Percentiles rank a stretch among this genome's conserved stretches.
Evolutionary conservation across 2,113 vertebrate genomes (phyloP).

Genomic region (Tyrannus savana): DNA sequence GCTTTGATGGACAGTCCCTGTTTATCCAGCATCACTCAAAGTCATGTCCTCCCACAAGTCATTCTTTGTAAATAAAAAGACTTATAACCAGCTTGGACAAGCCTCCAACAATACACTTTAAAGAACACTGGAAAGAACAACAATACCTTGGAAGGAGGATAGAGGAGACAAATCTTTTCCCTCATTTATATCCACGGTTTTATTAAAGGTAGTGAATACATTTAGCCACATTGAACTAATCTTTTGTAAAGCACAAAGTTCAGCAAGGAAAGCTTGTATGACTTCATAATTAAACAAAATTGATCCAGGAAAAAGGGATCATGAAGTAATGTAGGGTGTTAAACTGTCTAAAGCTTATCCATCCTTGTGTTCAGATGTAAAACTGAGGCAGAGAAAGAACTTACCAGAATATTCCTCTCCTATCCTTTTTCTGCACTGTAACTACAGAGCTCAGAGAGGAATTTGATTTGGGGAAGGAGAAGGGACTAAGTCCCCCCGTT

Average conservation of each 20-base stretch:
- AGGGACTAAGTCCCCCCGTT: neutral
- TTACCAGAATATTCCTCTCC: neutral
- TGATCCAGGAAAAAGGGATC: neutral
- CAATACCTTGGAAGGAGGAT: neutral
- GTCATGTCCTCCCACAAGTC: neutral
- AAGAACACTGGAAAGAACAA: neutral
- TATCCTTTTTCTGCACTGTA: neutral
- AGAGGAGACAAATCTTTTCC: neutral
- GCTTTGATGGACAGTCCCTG: neutral
- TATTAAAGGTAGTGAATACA: neutral
- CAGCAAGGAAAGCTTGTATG: neutral
- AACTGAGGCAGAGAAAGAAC: neutral
- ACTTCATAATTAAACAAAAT: neutral
- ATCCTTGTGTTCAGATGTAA: neutral
- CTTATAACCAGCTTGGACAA: neutral
- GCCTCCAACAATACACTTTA: neutral
- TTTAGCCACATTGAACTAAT: neutral
- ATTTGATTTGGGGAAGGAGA: neutral
- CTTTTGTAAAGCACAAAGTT: neutral
- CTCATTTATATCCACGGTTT: neutral
- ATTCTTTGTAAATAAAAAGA: neutral
- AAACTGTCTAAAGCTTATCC: neutral
- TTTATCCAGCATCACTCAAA: constrained; percentile 1
- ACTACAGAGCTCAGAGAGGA: neutral
- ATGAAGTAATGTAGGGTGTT: neutral